Conservation (phyloP, 2,113 vertebrate genomes). For the Mola mola region DNA sequence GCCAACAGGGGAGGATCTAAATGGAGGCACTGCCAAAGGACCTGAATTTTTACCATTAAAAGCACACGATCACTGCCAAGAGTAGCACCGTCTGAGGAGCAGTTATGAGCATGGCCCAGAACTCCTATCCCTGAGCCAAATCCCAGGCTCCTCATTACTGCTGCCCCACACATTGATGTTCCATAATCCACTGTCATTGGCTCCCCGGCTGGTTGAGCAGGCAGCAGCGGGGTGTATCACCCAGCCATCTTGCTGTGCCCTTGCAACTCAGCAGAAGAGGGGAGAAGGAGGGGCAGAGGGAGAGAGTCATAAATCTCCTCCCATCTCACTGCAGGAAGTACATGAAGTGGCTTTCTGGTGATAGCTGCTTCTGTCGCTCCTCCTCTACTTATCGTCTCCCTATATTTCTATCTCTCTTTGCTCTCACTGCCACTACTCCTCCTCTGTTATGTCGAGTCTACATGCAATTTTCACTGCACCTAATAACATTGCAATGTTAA, state of each 20-base stretch:
- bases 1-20: background rate
- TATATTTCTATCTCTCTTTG: conserved; percentile 22
- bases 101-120: conserved; percentile 15
- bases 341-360: conserved; percentile 27
- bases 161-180: conserved; percentile 49
- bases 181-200: conserved; percentile 55
- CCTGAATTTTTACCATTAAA: conserved; percentile 28
- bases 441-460: conserved; percentile 23
- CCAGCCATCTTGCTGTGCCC: conserved; percentile 12
- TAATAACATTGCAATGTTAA: conserved; percentile 45
- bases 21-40: background rate
- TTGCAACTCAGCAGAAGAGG: background rate
- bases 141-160: conserved; percentile 61
- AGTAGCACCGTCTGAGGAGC: conserved; percentile 14
- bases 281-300: background rate
- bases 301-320: conserved; percentile 64
- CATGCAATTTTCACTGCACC: conserved; percentile 32
- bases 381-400: conserved; percentile 42
- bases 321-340: conserved; percentile 53
- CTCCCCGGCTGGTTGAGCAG: conserved; percentile 13
- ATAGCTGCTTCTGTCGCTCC: conserved; percentile 27
- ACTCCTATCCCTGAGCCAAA: conserved; percentile 15
- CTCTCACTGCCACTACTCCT: conserved; percentile 30
- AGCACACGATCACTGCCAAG: conserved; percentile 28
- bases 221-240: conserved; percentile 12